These are phyloP conservation scores for Melitaea cinxia DNA, from an alignment of 1,140 invertebrate genomes.

Conservation along the genomic window DNA sequence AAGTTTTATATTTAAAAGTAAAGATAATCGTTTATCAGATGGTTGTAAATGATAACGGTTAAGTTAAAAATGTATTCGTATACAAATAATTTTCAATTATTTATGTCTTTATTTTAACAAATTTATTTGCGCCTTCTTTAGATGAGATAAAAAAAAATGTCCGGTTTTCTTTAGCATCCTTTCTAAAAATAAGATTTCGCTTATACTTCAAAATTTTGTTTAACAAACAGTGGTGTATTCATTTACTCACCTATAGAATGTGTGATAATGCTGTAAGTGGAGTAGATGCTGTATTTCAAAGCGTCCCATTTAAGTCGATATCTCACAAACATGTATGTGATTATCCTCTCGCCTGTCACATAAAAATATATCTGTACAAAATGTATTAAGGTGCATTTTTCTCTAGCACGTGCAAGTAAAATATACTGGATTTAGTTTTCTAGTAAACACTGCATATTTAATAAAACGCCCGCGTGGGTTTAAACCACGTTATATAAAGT, in stretches of 20 bases:
- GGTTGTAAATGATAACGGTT: no score
- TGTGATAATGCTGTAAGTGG: conserved; percentile 66
- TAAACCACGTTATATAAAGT: conserved; percentile 4
- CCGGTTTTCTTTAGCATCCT: background rate
- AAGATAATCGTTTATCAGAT: no score
- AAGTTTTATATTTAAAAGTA: no score
- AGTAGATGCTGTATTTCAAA: conserved; percentile 70
- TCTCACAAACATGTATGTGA: conserved; percentile 67
- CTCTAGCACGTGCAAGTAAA: conserved; percentile 2
- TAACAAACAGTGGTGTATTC: background rate
- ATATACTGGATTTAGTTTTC: conserved; percentile 32
- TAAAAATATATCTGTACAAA: conserved; percentile 20
- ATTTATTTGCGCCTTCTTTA: no score
- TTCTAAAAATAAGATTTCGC: background rate
- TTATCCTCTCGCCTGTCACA: conserved; percentile 62
- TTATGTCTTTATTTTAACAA: no score
- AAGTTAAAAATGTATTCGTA: background rate
- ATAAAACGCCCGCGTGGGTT: conserved; percentile 1
- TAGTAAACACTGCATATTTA: conserved; percentile 34
- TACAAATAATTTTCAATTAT: no score
- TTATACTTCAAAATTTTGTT: background rate
- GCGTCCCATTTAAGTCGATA: conserved; percentile 73
- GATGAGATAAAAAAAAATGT: background rate
- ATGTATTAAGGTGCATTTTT: background rate
- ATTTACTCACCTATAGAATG: conserved; percentile 66